phyloP scores from a whole-genome alignment of 2,888 invertebrate genomes.

The Tenthredo distinguenda region DNA sequence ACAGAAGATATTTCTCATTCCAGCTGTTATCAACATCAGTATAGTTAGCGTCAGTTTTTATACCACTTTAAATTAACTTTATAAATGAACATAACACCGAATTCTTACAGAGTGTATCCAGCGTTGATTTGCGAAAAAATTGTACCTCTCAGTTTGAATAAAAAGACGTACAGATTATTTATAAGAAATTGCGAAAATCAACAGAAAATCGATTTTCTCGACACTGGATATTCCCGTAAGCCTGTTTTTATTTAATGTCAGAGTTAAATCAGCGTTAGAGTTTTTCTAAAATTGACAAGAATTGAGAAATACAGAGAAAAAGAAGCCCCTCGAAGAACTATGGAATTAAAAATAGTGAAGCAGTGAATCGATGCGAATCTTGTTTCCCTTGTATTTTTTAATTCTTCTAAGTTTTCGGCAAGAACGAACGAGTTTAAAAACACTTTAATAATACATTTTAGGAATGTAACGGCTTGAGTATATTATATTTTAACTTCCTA shows the following conservation, averaged over 20 bases:
- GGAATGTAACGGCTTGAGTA: constrained; percentile 42
- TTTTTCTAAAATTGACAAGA: neutral
- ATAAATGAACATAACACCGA: neutral
- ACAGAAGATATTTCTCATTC: neutral
- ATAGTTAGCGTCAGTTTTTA: neutral
- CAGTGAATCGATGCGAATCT: neutral
- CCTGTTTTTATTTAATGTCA: neutral
- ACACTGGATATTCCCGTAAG: constrained; percentile 3
- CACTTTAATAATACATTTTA: constrained; percentile 28
- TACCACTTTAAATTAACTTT: neutral
- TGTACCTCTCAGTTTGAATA: neutral
- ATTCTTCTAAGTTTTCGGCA: neutral
- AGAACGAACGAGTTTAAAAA: neutral
- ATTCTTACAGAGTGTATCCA: neutral
- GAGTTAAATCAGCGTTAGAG: constrained; percentile 1
- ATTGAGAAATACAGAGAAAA: neutral
- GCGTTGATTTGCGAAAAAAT: neutral
- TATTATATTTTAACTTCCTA: constrained; percentile 20
- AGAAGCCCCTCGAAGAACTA: neutral
- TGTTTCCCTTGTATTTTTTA: neutral
- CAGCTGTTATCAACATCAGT: neutral
- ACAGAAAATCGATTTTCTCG: neutral
- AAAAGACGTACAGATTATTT: neutral
- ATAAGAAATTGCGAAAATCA: neutral
- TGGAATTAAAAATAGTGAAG: neutral